Evolutionary conservation across 1,140 invertebrate genomes (phyloP).

Genomic region (Pantala flavescens): DNA sequence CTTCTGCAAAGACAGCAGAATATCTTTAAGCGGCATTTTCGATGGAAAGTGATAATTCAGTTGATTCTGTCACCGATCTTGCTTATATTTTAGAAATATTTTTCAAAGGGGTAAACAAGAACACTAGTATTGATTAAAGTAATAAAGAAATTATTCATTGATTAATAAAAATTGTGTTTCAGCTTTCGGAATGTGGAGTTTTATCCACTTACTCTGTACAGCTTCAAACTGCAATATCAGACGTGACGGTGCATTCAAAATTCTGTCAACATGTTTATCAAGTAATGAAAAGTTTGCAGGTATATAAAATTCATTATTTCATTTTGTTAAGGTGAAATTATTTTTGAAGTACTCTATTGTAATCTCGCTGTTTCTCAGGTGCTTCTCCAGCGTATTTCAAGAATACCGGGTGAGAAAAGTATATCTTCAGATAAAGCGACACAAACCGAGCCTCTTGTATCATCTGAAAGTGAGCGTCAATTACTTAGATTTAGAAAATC

Average conservation of each 20-base stretch:
- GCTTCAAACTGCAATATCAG: slow-evolving; percentile 15
- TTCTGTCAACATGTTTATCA: slow-evolving; percentile 15
- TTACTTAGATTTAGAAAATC: too few relatives aligned
- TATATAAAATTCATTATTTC: background rate
- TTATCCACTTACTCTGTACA: slow-evolving; percentile 19
- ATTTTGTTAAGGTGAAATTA: background rate
- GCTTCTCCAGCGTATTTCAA: background rate
- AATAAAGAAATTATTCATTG: background rate
- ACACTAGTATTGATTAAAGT: too few relatives aligned
- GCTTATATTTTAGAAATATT: slow-evolving; percentile 16
- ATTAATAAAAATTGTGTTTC: background rate
- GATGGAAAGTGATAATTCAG: background rate
- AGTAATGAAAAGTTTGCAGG: slow-evolving; percentile 17
- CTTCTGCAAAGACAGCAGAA: too few relatives aligned
- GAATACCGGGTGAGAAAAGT: background rate
- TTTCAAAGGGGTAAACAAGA: slow-evolving; percentile 18
- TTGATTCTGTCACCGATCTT: slow-evolving; percentile 18
- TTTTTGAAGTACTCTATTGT: background rate
- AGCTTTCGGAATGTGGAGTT: slow-evolving; percentile 21
- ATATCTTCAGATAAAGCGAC: background rate
- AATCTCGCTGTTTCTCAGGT: background rate
- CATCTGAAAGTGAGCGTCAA: background rate
- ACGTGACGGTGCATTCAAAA: slow-evolving; percentile 15
- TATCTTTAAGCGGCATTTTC: background rate
- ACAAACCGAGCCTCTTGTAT: background rate